These are phyloP conservation scores for Tipula helvola DNA, from an alignment of 2,888 invertebrate genomes.

Conservation along the genomic window DNA sequence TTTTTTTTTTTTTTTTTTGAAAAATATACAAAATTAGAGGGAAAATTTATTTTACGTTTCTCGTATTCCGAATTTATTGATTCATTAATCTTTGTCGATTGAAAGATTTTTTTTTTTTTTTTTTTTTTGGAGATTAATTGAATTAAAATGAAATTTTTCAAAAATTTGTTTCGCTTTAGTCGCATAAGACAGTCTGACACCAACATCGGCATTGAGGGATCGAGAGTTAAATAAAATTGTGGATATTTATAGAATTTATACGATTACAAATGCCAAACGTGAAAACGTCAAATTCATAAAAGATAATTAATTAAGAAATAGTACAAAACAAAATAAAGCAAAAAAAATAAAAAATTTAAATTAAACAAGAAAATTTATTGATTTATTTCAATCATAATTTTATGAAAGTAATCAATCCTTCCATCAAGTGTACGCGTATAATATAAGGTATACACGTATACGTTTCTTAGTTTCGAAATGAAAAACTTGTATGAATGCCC, in stretches of 20 bases:
- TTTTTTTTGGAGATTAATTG: neutral
- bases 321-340: neutral
- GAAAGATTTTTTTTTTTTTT: neutral
- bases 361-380: neutral
- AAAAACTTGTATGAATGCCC: neutral
- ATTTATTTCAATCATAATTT: neutral
- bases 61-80: neutral
- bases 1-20: neutral
- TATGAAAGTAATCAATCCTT: neutral
- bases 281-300: neutral
- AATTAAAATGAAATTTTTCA: neutral
- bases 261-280: neutral
- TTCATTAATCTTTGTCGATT: constrained; percentile 4
- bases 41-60: neutral
- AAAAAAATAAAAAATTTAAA: neutral
- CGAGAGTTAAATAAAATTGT: neutral
- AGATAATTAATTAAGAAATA: neutral
- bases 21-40: neutral
- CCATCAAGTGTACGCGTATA: neutral
- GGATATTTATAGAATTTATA: neutral
- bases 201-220: neutral
- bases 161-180: neutral
- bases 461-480: neutral
- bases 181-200: neutral
- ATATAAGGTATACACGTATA: neutral